Conservation (phyloP, 2,797 vertebrate species). For the Hyperoplus immaculatus region DNA sequence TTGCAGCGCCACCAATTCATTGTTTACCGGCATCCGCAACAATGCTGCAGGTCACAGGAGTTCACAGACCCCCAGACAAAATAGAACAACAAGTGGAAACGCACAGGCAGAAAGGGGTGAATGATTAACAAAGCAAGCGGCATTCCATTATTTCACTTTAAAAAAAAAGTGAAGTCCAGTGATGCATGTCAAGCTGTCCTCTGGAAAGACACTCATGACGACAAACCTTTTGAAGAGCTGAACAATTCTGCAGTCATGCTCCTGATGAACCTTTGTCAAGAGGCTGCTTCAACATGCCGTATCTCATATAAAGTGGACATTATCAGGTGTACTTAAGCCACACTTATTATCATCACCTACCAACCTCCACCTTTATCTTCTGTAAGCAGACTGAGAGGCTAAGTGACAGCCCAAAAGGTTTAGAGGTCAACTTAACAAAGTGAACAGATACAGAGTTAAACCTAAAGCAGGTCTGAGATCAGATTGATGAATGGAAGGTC, state of each 20-base stretch:
- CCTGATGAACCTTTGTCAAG: slow-evolving; percentile 14
- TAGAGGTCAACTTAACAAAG: slow-evolving; percentile 49
- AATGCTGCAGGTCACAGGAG: slow-evolving; percentile 69
- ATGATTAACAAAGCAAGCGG: slow-evolving; percentile 41
- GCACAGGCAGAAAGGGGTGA: slow-evolving; percentile 41
- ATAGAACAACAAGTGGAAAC: slow-evolving; percentile 71
- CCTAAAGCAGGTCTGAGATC: slow-evolving; percentile 26
- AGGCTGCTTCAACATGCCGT: slow-evolving; percentile 8
- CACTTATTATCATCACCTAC: slow-evolving; percentile 23
- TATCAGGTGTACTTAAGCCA: slow-evolving; percentile 46
- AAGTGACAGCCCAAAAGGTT: slow-evolving; percentile 38
- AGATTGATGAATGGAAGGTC: slow-evolving; percentile 34
- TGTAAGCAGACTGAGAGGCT: slow-evolving; percentile 30
- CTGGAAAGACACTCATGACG: slow-evolving; percentile 12
- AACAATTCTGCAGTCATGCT: not conserved
- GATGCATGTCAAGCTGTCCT: not conserved
- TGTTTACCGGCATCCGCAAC: slow-evolving; percentile 78
- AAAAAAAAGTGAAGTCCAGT: slow-evolving; percentile 14
- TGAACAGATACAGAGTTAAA: slow-evolving; percentile 47
- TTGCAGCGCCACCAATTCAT: slow-evolving; percentile 74
- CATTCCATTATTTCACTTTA: not conserved
- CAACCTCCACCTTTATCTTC: slow-evolving; percentile 51
- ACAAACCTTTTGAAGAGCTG: not conserved
- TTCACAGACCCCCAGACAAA: slow-evolving; percentile 59
- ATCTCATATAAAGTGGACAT: slow-evolving; percentile 31